Conservation (phyloP, 2,797 vertebrate species). For the Diplodus sargus region DNA sequence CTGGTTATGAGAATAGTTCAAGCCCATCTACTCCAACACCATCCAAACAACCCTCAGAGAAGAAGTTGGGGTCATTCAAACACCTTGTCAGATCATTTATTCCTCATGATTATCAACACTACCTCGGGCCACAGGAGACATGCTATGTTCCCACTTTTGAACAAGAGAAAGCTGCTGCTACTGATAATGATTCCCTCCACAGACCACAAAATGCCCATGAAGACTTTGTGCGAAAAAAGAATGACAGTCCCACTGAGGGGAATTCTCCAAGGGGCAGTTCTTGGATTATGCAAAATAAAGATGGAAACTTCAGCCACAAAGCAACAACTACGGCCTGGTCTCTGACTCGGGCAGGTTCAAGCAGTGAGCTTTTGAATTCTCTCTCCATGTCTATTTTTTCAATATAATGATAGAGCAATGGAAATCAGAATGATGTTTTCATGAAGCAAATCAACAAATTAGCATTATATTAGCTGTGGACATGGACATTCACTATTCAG, state of each 20-base stretch:
- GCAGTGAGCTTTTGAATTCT: slow-evolving; percentile 75
- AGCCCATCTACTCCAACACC: not conserved
- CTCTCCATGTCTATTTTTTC: slow-evolving; percentile 25
- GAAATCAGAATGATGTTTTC: slow-evolving; percentile 9
- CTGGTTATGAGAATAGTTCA: slow-evolving; percentile 15
- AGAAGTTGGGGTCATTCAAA: slow-evolving; percentile 7
- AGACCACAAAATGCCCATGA: slow-evolving; percentile 24
- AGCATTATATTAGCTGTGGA: not conserved
- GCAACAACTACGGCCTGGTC: slow-evolving; percentile 52
- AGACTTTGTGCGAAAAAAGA: slow-evolving; percentile 29
- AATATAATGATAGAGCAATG: slow-evolving; percentile 24
- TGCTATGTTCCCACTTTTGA: slow-evolving; percentile 54
- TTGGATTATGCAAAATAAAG: slow-evolving; percentile 43
- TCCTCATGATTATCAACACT: slow-evolving; percentile 67
- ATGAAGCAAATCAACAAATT: slow-evolving; percentile 32
- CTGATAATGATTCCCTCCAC: slow-evolving; percentile 7
- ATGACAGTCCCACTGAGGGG: slow-evolving; percentile 15
- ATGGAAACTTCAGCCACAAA: slow-evolving; percentile 56
- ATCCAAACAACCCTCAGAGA: slow-evolving; percentile 37
- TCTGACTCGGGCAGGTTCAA: slow-evolving; percentile 72
- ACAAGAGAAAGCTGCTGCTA: slow-evolving; percentile 16
- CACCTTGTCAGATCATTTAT: slow-evolving; percentile 66
- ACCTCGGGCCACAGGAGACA: slow-evolving; percentile 64
- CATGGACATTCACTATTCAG: too few relatives aligned
- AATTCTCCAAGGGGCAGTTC: slow-evolving; percentile 21